Evolutionary conservation across 2,797 vertebrate species (phyloP).

Genomic region (Tapirus indicus): DNA sequence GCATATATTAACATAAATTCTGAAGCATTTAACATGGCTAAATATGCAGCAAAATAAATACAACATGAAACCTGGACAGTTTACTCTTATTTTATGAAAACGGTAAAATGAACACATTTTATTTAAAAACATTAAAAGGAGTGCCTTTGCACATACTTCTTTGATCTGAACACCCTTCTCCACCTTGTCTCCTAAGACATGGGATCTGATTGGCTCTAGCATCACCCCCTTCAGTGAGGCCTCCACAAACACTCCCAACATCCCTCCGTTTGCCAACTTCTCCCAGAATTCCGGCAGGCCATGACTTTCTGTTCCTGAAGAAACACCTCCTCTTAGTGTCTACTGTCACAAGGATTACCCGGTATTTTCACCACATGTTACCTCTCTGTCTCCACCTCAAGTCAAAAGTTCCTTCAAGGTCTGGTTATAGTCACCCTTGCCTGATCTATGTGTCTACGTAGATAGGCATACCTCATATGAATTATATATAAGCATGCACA

Average conservation of each 20-base stretch:
- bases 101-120: background rate
- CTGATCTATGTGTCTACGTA: background rate
- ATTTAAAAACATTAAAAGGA: conserved; percentile 3
- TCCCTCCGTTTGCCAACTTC: background rate
- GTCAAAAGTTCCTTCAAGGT: background rate
- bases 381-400: background rate
- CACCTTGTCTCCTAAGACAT: background rate
- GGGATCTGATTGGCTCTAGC: background rate
- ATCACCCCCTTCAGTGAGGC: background rate
- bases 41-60: background rate
- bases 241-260: background rate
- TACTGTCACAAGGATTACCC: too few relatives aligned
- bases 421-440: background rate
- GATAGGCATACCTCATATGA: background rate
- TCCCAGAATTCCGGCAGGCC: background rate
- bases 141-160: background rate
- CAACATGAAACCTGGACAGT: background rate
- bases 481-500: fast-evolving
- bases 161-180: background rate
- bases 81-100: background rate
- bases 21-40: background rate
- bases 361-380: background rate
- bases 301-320: background rate
- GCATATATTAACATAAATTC: background rate
- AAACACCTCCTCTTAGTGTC: background rate